Evolutionary conservation across 2,797 vertebrate species (phyloP), one percentile per base, ranked within the genome.

Genomic region (Epinephelus awoara): DNA sequence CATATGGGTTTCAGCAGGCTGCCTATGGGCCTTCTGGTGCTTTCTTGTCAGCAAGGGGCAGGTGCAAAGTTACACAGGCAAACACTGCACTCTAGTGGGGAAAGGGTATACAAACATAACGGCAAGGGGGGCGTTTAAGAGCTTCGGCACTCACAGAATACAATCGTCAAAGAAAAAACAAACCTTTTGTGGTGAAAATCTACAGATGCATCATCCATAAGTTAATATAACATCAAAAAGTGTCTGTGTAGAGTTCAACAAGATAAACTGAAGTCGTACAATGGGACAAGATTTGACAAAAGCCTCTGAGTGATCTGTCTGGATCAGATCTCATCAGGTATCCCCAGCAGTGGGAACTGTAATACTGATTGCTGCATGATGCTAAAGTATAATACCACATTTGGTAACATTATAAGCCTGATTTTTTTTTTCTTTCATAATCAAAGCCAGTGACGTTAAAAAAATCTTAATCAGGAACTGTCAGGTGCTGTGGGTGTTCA

Each of bases 41-140:
- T 74, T 75, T 63, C 50, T 66, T 58, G 72, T 74, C 73, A 68
- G 44, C 73, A 77, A 72, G 67, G 50, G 80, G 72, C 87, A 89
- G 90, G 89, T 91, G 88, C 90, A 91, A 91, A 81, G 68, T 86
- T 90, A 88, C 65, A 87, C 82, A 91, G 83, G 79, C 76, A 78
- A 93, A 94, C 87, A 91, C 92, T 93, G 92, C 91, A 64, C 91
- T 93, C 93, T 93, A 91, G 93, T 93, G 94, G 92, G 71, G 67
- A 86, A 64, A 73, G 66, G 77, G 75, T 58, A 85, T 85, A 87
- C 17, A 79, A 72, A 89, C 88, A 85, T 70, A 76, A 56, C 62
- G 61, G 76, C 54, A 21, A 34, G 34, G 52, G 52, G 78, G 76
- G 54, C 27, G 18, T 84, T 85, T 57, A 74, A 82, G 74, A 87